Conservation (phyloP, 2,113 vertebrate species). For the Gopherus flavomarginatus region DNA sequence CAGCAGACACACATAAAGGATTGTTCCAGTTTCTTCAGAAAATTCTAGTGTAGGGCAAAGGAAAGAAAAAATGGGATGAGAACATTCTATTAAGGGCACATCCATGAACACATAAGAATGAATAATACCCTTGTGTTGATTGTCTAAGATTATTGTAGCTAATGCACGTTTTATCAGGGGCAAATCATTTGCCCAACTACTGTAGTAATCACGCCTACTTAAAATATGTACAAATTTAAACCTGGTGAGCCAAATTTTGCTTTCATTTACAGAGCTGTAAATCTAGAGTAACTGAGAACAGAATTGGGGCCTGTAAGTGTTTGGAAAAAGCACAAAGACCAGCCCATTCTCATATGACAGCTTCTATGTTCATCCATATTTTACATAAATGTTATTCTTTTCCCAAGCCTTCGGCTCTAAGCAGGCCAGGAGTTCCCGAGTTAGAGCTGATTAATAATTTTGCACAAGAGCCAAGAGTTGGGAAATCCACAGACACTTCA, state of each 20-base stretch:
- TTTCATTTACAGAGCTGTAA: neutral
- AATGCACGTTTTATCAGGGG: neutral
- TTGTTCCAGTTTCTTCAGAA: constrained; percentile 96
- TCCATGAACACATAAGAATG: constrained; percentile 14
- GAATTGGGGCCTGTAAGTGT: neutral
- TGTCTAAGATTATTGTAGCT: neutral
- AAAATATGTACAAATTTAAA: neutral
- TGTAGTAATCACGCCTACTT: constrained; percentile 1
- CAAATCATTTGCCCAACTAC: neutral
- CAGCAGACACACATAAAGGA: constrained; percentile 99
- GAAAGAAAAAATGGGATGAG: constrained; percentile 20
- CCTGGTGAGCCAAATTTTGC: neutral
- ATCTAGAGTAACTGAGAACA: neutral
- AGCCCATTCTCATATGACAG: neutral
- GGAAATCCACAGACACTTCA: neutral
- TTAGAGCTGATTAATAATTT: neutral
- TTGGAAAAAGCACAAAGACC: neutral
- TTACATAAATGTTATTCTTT: neutral
- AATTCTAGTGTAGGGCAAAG: constrained; percentile 84
- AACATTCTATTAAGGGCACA: neutral
- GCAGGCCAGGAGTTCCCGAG: neutral
- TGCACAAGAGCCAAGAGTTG: neutral
- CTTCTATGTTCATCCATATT: neutral
- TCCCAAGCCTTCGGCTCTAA: neutral
- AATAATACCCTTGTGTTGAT: neutral